Evolutionary conservation across 2,113 vertebrate genomes (phyloP), one percentile per base, ranked within the genome.

Genomic region (Ia io): DNA sequence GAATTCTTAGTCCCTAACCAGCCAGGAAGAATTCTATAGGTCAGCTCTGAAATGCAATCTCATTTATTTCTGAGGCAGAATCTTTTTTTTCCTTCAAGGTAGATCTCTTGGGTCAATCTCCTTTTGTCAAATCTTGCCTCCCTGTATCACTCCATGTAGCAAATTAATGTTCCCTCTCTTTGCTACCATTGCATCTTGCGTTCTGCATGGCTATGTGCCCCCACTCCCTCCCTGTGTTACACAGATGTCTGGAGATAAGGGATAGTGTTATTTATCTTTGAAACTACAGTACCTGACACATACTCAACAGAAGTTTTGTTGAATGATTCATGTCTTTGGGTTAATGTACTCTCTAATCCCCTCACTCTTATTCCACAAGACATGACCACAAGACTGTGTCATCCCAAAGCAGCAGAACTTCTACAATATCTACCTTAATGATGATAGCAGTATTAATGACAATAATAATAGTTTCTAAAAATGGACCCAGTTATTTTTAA

Each of bases 61-160:
- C 74, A 47, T 69, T 73, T 73, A n/a, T 71, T 92, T 92, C 11
- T 80, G 63, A 80, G 56, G 18, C 78, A 42, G 32, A 82, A 70
- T 63, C 10, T 56, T 82, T 28, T 78, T 90, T 93, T 76, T 47
- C 80, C 76, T 91, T 96, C 28, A n/a, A 92, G 40, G 69, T 40
- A 13, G 5, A 1, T 22, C 28, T 92, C 32, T 65, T 67, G 67
- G 10, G 16, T 74, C 32, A 67, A 1, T 25, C 23, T 47, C 40
- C 65, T 35, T 71, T 82, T 51, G 61, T 61, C 37, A 87, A 44
- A 84, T 14, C 63, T 63, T 51, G 3, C 32, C 22, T 87, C 70
- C 13, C 47, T 51, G 5, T 47, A 2, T 35, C 35, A n/a, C 47
- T 17, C 4, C 20, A 22, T 65, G 42, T 51, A 69, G 25, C 32